A percentile compares a stretch with the other conserved stretches of the same genome.
These are phyloP conservation scores for Drosophila parthenogenetica DNA, from an alignment of 2,888 invertebrate genomes.

Conservation along the genomic window DNA sequence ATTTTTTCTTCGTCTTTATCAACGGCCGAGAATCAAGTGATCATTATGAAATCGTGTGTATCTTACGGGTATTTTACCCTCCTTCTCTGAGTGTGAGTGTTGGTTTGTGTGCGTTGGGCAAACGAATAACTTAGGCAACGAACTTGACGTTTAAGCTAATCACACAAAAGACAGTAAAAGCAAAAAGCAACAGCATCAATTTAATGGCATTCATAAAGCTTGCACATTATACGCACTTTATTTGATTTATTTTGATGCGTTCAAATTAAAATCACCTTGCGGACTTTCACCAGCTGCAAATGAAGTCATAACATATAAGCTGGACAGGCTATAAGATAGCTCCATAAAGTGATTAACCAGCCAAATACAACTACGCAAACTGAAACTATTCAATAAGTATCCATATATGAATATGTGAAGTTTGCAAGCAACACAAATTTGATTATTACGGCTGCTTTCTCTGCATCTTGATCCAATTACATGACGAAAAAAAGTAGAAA, in stretches of 20 bases:
- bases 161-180: constrained; percentile 3
- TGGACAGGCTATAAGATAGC: constrained; percentile 34
- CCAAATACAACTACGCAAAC: constrained; percentile 8
- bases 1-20: constrained; percentile 46
- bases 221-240: constrained; percentile 57
- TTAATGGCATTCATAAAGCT: constrained; percentile 55
- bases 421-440: constrained; percentile 41
- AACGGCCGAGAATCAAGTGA: constrained; percentile 53
- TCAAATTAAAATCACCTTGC: constrained; percentile 46
- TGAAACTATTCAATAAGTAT: constrained; percentile 9
- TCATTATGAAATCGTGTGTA: constrained; percentile 52
- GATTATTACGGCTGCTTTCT: constrained; percentile 47
- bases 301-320: constrained; percentile 75
- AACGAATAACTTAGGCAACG: constrained; percentile 56
- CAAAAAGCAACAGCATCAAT: constrained; percentile 23
- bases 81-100: constrained; percentile 1
- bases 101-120: constrained; percentile 1
- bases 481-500: constrained; percentile 36
- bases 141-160: constrained; percentile 44
- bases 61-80: constrained; percentile 8
- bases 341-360: constrained; percentile 43
- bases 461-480: constrained; percentile 65
- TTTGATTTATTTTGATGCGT: constrained; percentile 69
- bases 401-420: constrained; percentile 26
- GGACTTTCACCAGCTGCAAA: constrained; percentile 72